A percentile compares a stretch with the other conserved stretches of the same genome.
These are phyloP conservation scores for Chauna torquata DNA, from an alignment of 2,113 vertebrate species.

Conservation along the genomic window DNA sequence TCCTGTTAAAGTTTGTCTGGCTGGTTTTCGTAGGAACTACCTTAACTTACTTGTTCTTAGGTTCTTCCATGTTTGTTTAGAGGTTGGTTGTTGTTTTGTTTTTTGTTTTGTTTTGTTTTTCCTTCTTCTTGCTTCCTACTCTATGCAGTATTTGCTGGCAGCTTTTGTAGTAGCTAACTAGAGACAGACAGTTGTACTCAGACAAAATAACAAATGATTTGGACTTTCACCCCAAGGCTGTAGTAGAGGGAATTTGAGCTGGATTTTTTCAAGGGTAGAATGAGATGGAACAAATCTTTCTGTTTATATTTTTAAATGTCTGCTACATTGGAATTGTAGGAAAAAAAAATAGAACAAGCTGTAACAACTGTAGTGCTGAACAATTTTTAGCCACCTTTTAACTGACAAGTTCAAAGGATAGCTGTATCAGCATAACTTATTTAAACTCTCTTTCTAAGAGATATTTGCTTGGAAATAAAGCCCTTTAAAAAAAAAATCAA, in stretches of 20 bases:
- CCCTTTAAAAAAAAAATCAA: background rate
- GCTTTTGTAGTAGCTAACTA: background rate
- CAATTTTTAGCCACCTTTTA: background rate
- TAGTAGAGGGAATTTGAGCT: background rate
- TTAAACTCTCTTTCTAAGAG: background rate
- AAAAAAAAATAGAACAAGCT: background rate
- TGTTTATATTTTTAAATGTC: background rate
- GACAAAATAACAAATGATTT: background rate
- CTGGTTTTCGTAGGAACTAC: background rate
- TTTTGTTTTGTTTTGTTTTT: background rate
- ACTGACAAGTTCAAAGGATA: background rate
- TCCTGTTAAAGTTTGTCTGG: background rate
- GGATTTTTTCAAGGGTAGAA: background rate
- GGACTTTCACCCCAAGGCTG: background rate
- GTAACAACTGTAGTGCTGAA: background rate
- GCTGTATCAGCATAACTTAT: background rate
- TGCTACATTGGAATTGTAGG: background rate
- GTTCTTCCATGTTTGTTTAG: background rate
- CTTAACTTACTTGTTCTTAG: background rate
- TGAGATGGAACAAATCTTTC: background rate
- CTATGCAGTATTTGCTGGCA: background rate
- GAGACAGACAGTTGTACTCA: background rate
- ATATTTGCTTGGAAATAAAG: background rate
- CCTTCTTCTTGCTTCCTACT: background rate
- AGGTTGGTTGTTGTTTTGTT: background rate